Percentiles rank a stretch among this genome's conserved stretches.
Conservation (phyloP, 2,113 vertebrate genomes). For the Protobothrops flavoviridis region DNA sequence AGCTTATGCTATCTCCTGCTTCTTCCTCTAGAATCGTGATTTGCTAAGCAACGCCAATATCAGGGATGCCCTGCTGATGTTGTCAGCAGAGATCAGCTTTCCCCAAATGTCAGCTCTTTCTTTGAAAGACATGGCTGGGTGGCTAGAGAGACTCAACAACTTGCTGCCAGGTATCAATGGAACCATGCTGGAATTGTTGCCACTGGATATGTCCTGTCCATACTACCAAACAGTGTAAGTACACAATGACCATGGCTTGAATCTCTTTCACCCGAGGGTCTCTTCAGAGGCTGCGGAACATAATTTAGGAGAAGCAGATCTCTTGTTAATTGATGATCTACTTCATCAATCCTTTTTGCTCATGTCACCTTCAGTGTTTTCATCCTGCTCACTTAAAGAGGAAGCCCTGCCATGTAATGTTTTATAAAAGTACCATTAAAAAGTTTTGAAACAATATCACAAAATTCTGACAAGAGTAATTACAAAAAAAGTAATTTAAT, state of each 20-base stretch:
- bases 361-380: neutral
- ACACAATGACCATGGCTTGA: neutral
- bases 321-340: too few relatives aligned
- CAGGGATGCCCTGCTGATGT: conserved; percentile 16
- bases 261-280: neutral
- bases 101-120: neutral
- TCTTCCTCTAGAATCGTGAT: conserved; percentile 10
- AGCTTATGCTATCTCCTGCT: neutral
- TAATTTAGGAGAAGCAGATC: neutral
- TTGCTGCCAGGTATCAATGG: conserved; percentile 28
- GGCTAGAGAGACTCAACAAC: conserved; percentile 2
- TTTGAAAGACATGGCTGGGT: neutral
- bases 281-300: neutral
- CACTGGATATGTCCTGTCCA: neutral
- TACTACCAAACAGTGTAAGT: conserved; percentile 39
- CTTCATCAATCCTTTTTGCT: neutral
- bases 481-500: neutral
- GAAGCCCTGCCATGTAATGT: neutral
- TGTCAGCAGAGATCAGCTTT: conserved; percentile 20
- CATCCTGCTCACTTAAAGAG: neutral
- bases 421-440: neutral
- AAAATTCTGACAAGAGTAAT: neutral
- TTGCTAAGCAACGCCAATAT: conserved; percentile 33
- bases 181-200: conserved; percentile 32
- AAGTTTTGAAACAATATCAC: neutral